Conservation (phyloP, 2,797 vertebrate species). For the Pelobates cultripes region DNA sequence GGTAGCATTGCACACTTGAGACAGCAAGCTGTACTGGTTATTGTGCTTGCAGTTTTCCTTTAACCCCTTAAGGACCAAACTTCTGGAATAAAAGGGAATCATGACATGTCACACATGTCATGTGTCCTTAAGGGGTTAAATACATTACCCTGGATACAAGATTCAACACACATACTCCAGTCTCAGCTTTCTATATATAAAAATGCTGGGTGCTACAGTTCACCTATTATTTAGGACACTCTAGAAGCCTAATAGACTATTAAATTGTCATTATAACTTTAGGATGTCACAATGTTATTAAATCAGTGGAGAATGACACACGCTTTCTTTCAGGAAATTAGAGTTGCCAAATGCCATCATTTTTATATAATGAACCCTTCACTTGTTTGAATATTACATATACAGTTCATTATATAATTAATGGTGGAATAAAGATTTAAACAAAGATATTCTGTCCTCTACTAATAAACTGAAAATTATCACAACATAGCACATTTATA, state of each 20-base stretch:
- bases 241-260: not conserved
- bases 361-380: constrained; percentile 56
- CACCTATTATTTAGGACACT: not conserved
- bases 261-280: not conserved
- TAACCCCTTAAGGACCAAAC: too few species aligned
- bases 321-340: constrained; percentile 63
- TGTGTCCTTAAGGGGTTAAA: too few species aligned
- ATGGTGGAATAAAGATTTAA: not conserved
- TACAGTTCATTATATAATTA: not conserved
- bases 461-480: not conserved
- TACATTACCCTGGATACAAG: too few species aligned
- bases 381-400: constrained; percentile 7
- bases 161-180: too few species aligned
- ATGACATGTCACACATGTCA: too few species aligned
- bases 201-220: too few species aligned
- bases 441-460: not conserved
- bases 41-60: too few species aligned
- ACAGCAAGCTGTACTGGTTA: too few species aligned
- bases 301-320: constrained; percentile 76
- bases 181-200: too few species aligned
- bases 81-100: too few species aligned
- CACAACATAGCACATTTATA: constrained; percentile 4
- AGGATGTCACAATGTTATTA: constrained; percentile 16
- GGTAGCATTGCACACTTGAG: too few species aligned
- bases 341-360: constrained; percentile 75